These are phyloP conservation scores for Chymomyza amoena DNA, from an alignment of 2,888 invertebrate genomes.

Conservation along the genomic window DNA sequence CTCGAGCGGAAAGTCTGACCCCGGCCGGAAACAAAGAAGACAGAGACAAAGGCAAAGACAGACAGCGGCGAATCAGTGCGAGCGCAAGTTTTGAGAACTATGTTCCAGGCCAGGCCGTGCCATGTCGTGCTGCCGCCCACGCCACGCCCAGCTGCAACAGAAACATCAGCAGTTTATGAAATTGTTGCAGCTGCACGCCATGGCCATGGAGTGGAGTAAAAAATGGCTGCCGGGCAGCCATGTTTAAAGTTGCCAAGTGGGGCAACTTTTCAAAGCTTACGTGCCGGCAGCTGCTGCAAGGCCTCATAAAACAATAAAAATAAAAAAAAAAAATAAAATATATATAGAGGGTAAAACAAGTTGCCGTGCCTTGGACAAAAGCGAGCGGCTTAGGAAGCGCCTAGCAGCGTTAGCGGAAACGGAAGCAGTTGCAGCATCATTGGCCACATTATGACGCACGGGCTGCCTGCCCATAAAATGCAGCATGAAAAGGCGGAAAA, in stretches of 20 bases:
- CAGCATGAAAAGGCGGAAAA: background rate
- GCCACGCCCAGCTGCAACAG: background rate
- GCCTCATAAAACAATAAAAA: conserved; percentile 42
- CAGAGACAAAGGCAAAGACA: background rate
- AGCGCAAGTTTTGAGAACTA: background rate
- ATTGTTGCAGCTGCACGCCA: conserved; percentile 40
- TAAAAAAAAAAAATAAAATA: background rate
- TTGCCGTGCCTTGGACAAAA: background rate
- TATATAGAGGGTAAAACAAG: background rate
- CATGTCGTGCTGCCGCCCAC: too few species aligned
- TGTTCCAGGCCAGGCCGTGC: background rate
- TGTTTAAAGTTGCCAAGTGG: conserved; percentile 31
- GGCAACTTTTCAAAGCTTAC: background rate
- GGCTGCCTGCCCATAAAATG: background rate
- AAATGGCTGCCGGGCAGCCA: conserved; percentile 6
- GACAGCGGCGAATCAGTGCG: background rate
- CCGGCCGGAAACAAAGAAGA: background rate
- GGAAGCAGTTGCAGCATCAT: background rate
- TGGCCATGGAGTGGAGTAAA: background rate
- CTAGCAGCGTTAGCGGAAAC: background rate
- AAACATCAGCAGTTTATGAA: conserved; percentile 47
- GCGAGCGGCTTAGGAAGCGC: background rate
- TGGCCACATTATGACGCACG: background rate
- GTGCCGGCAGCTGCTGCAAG: conserved; percentile 36
- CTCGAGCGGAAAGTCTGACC: background rate